Conservation (phyloP, 2,113 vertebrate species). For the Antechinus flavipes region DNA sequence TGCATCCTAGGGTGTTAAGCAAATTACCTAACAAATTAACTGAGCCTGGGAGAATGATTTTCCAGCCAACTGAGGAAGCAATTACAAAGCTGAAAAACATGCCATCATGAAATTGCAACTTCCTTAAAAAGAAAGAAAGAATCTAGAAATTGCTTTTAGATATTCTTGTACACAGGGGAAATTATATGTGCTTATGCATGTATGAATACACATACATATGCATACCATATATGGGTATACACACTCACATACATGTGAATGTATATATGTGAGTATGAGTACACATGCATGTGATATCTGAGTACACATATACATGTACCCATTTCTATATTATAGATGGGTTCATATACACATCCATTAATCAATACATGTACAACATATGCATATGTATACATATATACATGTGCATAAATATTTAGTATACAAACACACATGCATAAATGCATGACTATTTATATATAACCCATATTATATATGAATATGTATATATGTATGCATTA, state of each 20-base stretch:
- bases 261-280: not conserved
- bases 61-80: conserved; percentile 41
- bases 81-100: conserved; percentile 13
- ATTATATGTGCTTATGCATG: not conserved
- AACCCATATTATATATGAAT: not conserved
- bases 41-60: conserved; percentile 3
- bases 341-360: not conserved
- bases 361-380: no score
- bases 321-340: not conserved
- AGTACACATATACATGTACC: not conserved
- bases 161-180: not conserved
- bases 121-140: conserved; percentile 29
- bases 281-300: no score
- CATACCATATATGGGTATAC: not conserved
- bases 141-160: conserved; percentile 5
- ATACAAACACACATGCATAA: not conserved
- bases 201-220: not conserved
- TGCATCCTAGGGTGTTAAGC: not conserved
- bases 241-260: not conserved
- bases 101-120: not conserved
- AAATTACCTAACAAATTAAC: conserved; percentile 4
- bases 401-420: not conserved
- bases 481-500: not conserved
- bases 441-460: not conserved
- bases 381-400: no score